Base-by-base conservation (phyloP, 2,113 vertebrate genomes). In the Grallaria varia region DNA sequence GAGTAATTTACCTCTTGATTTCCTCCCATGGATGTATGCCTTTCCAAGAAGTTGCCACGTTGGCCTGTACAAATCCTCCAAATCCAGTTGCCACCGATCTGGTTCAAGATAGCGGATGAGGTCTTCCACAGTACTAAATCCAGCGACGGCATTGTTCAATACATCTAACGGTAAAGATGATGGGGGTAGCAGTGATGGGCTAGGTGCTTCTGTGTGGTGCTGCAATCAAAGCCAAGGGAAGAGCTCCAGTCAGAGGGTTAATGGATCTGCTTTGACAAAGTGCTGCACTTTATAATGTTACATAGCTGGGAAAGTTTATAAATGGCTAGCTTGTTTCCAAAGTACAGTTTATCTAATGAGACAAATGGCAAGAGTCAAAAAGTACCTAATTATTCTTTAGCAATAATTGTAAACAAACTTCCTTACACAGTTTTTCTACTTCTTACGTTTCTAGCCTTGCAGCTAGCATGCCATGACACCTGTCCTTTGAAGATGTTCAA, bases 61-160 rank as follows among this genome's bases (percentile, higher is more conserved):
- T 72, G 99, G 99, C 96, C 98, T 99, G 96, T 99, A 99, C 21
- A 99, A 82, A 77, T 99, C 99, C 73, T 99, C 99, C 97, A 99
- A 98, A 95, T 99, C 99, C 97, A 99, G 95, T 71, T 99, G 99
- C 99, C 99, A 99, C 75, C 98, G 97, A 15, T 99, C 99, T 3
- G 99, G 99, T 93, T 99, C 99, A 39, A 99, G 98, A 83, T 99
- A 99, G 47, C 99, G 99, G 97, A 99, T 99, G n/a, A 99, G 98
- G 89, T 99, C 99, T 97, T 99, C 99, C 97, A 99, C 97, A 1
- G 99, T 99, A 83, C 98, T 97, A 21, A 99, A 98, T 18, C 95
- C 98, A 28, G 98, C 96, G 15, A 99, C 98, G 0, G 98, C 98
- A 1, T 99, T 98, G 62, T 98, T 99, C 53, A 99, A 91, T 49